Conservation (phyloP, 2,888 invertebrate species). For the Thysanoteuthis rhombus region DNA sequence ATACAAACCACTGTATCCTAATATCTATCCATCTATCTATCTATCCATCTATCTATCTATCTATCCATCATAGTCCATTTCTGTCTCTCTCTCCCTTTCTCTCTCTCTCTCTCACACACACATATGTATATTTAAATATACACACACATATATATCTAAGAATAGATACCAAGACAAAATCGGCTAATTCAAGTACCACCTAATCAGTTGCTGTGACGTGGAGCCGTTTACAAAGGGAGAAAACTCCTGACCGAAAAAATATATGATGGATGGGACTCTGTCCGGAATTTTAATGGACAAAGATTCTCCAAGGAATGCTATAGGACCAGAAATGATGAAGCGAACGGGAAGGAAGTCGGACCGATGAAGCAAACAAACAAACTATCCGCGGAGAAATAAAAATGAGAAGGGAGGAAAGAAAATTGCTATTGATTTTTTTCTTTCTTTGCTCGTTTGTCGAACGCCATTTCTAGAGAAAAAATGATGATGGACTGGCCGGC, state of each 20-base stretch:
- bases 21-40: too few relatives aligned
- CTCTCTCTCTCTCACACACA: too few relatives aligned
- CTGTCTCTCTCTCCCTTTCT: too few relatives aligned
- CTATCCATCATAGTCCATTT: too few relatives aligned
- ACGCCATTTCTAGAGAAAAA: neutral
- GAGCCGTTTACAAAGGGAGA: neutral
- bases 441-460: neutral
- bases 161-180: too few relatives aligned
- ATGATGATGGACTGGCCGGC: neutral
- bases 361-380: neutral
- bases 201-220: neutral
- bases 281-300: neutral
- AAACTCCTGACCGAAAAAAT: neutral
- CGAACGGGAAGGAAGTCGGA: neutral
- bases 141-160: too few relatives aligned
- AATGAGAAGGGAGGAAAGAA: neutral
- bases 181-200: neutral
- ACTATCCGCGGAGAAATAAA: neutral
- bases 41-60: too few relatives aligned
- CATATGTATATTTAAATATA: too few relatives aligned
- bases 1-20: too few relatives aligned
- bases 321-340: neutral
- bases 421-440: neutral
- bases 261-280: neutral
- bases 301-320: neutral